A percentile compares a stretch with the other conserved stretches of the same genome.
These are phyloP conservation scores for Phyllotis vaccarum DNA, from an alignment of 2,797 vertebrate species.

Conservation along the genomic window DNA sequence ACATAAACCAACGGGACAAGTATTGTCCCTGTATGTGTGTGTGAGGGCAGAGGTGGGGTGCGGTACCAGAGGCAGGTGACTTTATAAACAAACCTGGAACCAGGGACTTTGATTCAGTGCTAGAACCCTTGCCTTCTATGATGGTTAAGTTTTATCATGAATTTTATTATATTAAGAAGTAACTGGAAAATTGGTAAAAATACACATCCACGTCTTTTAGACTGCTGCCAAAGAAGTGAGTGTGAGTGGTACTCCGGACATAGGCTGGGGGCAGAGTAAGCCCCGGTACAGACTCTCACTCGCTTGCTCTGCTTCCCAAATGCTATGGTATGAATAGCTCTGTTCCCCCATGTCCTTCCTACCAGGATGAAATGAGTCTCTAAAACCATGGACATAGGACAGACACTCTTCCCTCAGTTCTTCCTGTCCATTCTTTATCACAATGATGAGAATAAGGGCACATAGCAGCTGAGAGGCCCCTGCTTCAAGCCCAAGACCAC, in stretches of 20 bases:
- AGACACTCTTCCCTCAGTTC: not conserved
- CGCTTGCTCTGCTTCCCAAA: not conserved
- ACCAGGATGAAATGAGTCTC: too few species aligned
- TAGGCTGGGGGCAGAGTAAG: not conserved
- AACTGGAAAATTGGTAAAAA: not conserved
- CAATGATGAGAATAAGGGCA: not conserved
- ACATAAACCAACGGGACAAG: not conserved
- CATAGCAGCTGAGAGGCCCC: too few species aligned
- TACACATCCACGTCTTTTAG: not conserved
- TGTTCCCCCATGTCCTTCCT: not conserved
- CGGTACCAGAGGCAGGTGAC: not conserved
- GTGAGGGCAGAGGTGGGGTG: too few species aligned
- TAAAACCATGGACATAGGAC: not conserved
- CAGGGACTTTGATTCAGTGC: not conserved
- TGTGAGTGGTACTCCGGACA: not conserved
- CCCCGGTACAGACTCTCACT: too few species aligned
- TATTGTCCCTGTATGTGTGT: not conserved
- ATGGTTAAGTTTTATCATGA: not conserved
- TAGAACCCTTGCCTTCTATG: not conserved
- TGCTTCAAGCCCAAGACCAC: not conserved
- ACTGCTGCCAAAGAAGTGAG: not conserved
- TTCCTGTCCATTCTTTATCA: not conserved
- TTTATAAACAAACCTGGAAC: not conserved
- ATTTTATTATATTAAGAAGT: not conserved
- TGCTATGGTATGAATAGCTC: not conserved